Conservation (phyloP, 1,140 invertebrate species). For the Leptopilina boulardi region DNA sequence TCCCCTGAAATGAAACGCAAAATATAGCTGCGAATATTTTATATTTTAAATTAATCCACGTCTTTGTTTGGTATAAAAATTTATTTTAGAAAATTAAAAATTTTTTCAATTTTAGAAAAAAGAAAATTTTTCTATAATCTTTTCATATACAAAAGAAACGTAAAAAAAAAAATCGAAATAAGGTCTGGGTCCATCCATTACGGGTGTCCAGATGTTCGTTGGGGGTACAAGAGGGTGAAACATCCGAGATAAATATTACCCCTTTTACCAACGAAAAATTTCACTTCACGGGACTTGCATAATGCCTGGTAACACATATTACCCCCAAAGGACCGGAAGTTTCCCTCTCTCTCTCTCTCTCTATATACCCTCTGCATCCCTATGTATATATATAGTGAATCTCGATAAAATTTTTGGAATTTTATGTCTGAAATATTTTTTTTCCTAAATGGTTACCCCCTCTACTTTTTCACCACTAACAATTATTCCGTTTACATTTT, state of each 20-base stretch:
- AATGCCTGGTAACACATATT: constrained; percentile 56
- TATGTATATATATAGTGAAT: not conserved
- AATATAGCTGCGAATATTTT: no score
- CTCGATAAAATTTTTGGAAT: constrained; percentile 61
- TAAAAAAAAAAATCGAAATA: not conserved
- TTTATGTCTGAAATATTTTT: constrained; percentile 59
- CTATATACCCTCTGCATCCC: constrained; percentile 6
- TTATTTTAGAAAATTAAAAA: no score
- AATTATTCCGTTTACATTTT: not conserved
- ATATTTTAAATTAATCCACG: no score
- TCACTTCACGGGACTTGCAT: constrained; percentile 49
- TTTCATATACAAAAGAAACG: not conserved
- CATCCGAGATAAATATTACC: constrained; percentile 57
- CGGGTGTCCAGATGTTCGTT: constrained; percentile 64
- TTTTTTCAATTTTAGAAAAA: no score
- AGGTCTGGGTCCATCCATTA: not conserved
- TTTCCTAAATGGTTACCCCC: constrained; percentile 32
- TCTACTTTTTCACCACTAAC: not conserved
- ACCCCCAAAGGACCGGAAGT: constrained; percentile 49
- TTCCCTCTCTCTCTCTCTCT: constrained; percentile 43
- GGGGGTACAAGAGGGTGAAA: constrained; percentile 59
- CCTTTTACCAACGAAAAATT: constrained; percentile 44
- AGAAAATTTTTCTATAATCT: no score
- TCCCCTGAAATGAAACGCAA: not conserved
- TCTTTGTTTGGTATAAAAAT: no score